Evolutionary conservation across 2,113 vertebrate genomes (phyloP).

Genomic region (Oreochromis tanganicae): DNA sequence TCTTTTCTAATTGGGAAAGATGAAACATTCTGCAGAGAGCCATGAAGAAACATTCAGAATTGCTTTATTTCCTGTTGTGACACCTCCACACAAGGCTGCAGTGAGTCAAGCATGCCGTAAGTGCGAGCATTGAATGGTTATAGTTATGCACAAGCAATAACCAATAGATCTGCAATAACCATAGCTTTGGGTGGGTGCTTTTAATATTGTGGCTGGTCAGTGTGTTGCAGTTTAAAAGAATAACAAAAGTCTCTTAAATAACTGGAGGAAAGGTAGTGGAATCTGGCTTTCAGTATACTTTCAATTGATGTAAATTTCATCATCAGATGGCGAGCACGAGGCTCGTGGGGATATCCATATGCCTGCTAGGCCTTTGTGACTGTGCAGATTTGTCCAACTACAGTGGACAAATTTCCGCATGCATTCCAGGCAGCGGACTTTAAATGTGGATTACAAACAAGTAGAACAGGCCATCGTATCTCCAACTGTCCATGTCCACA

Average conservation of each 20-base stretch:
- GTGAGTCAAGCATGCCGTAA: background rate
- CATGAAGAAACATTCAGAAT: background rate
- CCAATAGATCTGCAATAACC: rapidly evolving
- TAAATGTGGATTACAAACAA: no score
- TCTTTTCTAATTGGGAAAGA: background rate
- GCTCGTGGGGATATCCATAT: background rate
- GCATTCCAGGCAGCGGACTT: background rate
- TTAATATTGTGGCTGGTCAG: background rate
- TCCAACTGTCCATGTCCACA: no score
- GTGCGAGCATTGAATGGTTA: background rate
- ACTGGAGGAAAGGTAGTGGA: background rate
- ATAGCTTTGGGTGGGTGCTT: background rate
- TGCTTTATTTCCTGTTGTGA: background rate
- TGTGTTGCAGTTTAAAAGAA: background rate
- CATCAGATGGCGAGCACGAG: background rate
- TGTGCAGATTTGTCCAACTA: background rate
- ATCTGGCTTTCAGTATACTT: background rate
- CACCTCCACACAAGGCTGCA: background rate
- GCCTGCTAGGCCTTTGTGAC: background rate
- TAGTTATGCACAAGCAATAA: background rate
- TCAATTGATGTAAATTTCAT: rapidly evolving
- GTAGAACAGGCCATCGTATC: no score
- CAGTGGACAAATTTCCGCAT: background rate
- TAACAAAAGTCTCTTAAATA: background rate
- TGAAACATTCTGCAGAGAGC: background rate